A percentile compares a stretch with the other conserved stretches of the same genome.
phyloP scores from a whole-genome alignment of 2,888 invertebrate species.

The Agrochola litura region DNA sequence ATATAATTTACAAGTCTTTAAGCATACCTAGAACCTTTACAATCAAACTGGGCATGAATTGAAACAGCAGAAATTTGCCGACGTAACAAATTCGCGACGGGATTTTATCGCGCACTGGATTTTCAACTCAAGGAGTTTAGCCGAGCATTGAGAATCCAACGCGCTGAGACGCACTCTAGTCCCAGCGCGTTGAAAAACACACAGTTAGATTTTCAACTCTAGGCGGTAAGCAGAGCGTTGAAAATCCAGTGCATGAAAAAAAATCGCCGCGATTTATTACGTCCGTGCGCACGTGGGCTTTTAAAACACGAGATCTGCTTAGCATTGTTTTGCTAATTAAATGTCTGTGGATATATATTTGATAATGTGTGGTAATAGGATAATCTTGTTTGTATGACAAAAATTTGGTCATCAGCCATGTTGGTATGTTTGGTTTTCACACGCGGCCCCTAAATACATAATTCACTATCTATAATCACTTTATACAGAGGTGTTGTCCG shows the following conservation, averaged over 20 bases:
- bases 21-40: conserved; percentile 1
- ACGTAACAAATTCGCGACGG: too few relatives aligned
- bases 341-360: conserved; percentile 31
- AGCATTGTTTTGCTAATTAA: conserved; percentile 48
- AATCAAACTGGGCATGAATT: conserved; percentile 3
- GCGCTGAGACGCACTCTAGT: too few relatives aligned
- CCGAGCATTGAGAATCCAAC: too few relatives aligned
- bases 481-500: conserved; percentile 1
- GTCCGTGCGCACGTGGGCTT: too few relatives aligned
- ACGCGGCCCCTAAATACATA: conserved; percentile 38
- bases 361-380: conserved; percentile 34
- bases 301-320: conserved; percentile 18
- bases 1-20: conserved; percentile 19
- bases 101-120: too few relatives aligned
- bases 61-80: conserved; percentile 4
- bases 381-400: conserved; percentile 26
- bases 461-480: conserved; percentile 31
- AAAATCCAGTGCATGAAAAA: too few relatives aligned
- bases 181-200: too few relatives aligned
- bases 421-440: conserved; percentile 60
- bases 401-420: conserved; percentile 49
- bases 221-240: too few relatives aligned
- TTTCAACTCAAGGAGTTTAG: too few relatives aligned
- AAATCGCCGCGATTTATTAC: too few relatives aligned
- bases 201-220: too few relatives aligned